Conservation (phyloP, 2,113 vertebrate species). For the Dendrocopos noguchii region DNA sequence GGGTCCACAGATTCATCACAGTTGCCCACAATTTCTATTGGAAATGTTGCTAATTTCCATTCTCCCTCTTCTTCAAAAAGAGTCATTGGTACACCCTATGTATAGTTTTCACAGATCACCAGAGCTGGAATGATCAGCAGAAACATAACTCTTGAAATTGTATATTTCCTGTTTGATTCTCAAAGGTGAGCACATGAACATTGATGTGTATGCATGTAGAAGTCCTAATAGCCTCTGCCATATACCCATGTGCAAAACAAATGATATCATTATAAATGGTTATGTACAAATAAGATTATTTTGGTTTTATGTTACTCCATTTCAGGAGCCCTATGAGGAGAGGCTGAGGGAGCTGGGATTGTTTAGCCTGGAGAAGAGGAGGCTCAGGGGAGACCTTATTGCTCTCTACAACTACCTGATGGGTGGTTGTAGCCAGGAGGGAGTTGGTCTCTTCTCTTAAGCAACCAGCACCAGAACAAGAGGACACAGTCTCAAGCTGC, state of each 20-base stretch:
- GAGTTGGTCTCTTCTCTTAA: no score
- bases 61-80: neutral
- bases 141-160: neutral
- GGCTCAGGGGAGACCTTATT: no score
- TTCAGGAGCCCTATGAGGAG: neutral
- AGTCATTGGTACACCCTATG: neutral
- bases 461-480: no score
- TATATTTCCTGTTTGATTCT: neutral
- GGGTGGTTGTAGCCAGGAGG: no score
- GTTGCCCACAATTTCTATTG: neutral
- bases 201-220: accelerated
- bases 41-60: neutral
- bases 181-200: neutral
- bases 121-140: neutral
- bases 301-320: neutral
- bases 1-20: no score
- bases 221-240: neutral
- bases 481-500: no score
- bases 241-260: neutral
- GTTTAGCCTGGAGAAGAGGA: no score
- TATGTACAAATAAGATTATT: neutral
- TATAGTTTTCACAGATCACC: neutral
- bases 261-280: neutral
- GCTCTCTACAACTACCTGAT: no score
- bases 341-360: no score